phyloP scores from a whole-genome alignment of 2,113 vertebrate species.

The Apaloderma vittatum region DNA sequence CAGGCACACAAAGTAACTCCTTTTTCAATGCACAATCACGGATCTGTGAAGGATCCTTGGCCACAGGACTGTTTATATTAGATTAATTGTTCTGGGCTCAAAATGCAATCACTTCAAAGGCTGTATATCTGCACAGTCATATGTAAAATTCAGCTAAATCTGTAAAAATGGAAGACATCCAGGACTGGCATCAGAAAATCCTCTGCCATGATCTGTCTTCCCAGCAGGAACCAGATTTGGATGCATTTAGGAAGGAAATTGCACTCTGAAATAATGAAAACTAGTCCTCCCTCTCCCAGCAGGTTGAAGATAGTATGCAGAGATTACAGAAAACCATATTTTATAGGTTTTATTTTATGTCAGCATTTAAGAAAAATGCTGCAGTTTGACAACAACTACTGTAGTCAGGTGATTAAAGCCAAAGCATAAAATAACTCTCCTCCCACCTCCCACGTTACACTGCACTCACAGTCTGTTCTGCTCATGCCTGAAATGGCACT shows the following conservation, averaged over 20 bases:
- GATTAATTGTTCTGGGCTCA: not conserved
- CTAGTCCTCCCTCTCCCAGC: not conserved
- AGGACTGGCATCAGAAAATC: not conserved
- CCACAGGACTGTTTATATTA: not conserved
- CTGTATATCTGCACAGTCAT: not conserved
- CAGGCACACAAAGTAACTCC: not conserved
- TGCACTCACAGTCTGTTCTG: not conserved
- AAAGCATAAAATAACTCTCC: not conserved
- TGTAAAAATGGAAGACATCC: not conserved
- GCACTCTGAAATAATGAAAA: not conserved
- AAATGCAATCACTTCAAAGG: not conserved
- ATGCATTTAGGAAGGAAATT: constrained; percentile 18
- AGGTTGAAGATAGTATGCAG: not conserved
- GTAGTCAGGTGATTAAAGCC: not conserved
- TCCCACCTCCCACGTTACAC: too few species aligned
- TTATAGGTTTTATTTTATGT: not conserved
- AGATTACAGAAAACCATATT: not conserved
- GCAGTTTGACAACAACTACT: not conserved
- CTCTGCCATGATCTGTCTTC: not conserved
- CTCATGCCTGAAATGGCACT: not conserved
- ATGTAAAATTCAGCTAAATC: not conserved
- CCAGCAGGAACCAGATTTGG: not conserved
- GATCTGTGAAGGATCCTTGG: not conserved
- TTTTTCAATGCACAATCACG: not conserved
- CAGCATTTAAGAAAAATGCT: not conserved